These are phyloP conservation scores for Hyaena hyaena DNA, from an alignment of 2,113 vertebrate genomes.

Conservation along the genomic window DNA sequence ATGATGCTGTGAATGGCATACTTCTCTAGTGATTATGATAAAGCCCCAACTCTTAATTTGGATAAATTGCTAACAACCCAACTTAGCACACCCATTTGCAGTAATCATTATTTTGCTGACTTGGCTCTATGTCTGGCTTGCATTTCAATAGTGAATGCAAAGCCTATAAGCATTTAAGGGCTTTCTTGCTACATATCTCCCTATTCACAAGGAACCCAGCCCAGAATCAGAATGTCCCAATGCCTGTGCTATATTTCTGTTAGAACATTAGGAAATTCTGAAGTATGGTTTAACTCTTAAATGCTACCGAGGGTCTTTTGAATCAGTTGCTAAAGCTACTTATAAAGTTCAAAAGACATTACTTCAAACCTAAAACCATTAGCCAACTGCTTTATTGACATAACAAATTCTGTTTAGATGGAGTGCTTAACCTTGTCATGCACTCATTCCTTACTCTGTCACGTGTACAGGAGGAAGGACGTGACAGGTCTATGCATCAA, in stretches of 20 bases:
- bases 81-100: constrained; percentile 62
- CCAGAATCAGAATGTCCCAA: constrained; percentile 41
- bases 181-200: constrained; percentile 71
- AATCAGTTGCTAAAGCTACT: background rate
- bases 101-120: constrained; percentile 81
- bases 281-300: constrained; percentile 52
- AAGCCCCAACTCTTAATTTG: constrained; percentile 80
- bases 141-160: constrained; percentile 81
- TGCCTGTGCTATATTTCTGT: constrained; percentile 53
- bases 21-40: constrained; percentile 75
- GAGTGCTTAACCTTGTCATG: background rate
- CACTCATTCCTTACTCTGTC: background rate
- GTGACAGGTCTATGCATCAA: background rate
- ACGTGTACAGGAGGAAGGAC: background rate
- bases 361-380: constrained; percentile 35
- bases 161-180: constrained; percentile 75
- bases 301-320: background rate
- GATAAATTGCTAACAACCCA: constrained; percentile 80
- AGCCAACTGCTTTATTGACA: constrained; percentile 38
- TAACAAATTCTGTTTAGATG: constrained; percentile 11
- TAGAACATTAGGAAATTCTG: constrained; percentile 42
- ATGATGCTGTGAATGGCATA: constrained; percentile 80
- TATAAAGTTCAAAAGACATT: constrained; percentile 47
- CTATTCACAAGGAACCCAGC: constrained; percentile 58
- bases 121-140: constrained; percentile 80